These are phyloP conservation scores for Chionis minor DNA, from an alignment of 2,113 vertebrate species.

Conservation along the genomic window DNA sequence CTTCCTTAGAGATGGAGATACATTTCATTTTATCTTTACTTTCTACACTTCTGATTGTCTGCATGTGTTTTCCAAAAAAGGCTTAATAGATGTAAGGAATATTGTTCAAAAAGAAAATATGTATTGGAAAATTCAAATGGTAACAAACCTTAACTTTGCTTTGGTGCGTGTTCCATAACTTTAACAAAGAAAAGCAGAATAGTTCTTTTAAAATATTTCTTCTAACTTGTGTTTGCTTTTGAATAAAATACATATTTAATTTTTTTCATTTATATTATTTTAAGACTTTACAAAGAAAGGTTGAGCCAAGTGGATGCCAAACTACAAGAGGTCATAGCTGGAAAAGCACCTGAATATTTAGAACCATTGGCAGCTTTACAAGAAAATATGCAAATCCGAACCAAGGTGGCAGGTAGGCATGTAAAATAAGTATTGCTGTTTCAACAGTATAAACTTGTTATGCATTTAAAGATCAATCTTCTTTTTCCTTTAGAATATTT, in stretches of 20 bases:
- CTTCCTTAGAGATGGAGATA: neutral
- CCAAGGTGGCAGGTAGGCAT: slow-evolving; percentile 93
- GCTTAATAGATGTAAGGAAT: neutral
- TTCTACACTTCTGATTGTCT: neutral
- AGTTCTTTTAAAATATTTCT: neutral
- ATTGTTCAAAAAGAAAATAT: neutral
- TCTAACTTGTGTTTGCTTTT: neutral
- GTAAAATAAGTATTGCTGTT: slow-evolving; percentile 38
- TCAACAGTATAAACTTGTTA: neutral
- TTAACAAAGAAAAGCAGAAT: neutral
- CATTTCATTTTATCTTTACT: neutral
- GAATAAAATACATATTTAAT: slow-evolving; percentile 8
- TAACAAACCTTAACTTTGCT: neutral
- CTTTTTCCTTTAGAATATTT: neutral
- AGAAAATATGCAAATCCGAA: slow-evolving; percentile 99
- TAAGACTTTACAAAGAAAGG: slow-evolving; percentile 95
- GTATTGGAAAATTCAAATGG: neutral
- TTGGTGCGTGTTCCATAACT: neutral
- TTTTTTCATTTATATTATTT: slow-evolving; percentile 53
- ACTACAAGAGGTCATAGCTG: slow-evolving; percentile 95
- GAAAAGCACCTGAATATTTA: slow-evolving; percentile 96
- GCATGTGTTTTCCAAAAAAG: neutral
- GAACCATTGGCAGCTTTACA: slow-evolving; percentile 96
- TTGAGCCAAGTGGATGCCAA: slow-evolving; percentile 98
- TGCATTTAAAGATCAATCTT: neutral